Conservation (phyloP, 2,113 vertebrate genomes). For the Thamnaconus septentrionalis region DNA sequence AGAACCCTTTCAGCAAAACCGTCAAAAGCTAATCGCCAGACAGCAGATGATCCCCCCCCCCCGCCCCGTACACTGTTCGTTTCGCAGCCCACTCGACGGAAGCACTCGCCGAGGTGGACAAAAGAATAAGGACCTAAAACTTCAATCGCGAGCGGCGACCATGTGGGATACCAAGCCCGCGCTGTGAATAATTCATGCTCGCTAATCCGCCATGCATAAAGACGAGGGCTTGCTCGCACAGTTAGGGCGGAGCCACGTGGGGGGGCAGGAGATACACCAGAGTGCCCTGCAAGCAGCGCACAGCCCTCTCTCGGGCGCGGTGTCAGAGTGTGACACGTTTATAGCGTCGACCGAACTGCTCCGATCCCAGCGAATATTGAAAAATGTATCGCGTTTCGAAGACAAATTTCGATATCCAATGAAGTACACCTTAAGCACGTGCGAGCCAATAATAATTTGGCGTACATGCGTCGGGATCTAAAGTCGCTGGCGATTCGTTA, state of each 20-base stretch:
- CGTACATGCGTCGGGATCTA: too few species aligned
- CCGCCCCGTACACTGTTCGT: slow-evolving; percentile 48
- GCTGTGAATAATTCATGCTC: slow-evolving; percentile 61
- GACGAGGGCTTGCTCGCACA: slow-evolving; percentile 10
- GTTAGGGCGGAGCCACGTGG: too few species aligned
- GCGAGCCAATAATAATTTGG: too few species aligned
- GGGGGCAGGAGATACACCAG: slow-evolving; percentile 29
- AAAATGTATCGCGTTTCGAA: too few species aligned
- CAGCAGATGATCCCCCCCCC: slow-evolving; percentile 30
- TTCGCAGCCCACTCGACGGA: slow-evolving; percentile 22
- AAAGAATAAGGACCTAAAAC: slow-evolving; percentile 43
- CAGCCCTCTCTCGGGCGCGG: too few species aligned
- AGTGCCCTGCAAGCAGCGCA: slow-evolving; percentile 8
- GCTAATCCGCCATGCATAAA: slow-evolving; percentile 41
- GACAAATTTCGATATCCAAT: too few species aligned
- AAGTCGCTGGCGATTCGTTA: too few species aligned
- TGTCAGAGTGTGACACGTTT: too few species aligned
- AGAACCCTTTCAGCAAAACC: slow-evolving; percentile 22
- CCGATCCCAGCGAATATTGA: too few species aligned
- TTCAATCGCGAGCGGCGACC: slow-evolving; percentile 53
- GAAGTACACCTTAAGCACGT: too few species aligned
- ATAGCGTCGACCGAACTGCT: too few species aligned
- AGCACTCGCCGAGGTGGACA: slow-evolving; percentile 30
- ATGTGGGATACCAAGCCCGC: slow-evolving; percentile 42
- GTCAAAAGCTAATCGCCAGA: slow-evolving; percentile 45